Base-by-base conservation (phyloP, 35 echinoderm and acorn worm species). In the Lytechinus variegatus region DNA sequence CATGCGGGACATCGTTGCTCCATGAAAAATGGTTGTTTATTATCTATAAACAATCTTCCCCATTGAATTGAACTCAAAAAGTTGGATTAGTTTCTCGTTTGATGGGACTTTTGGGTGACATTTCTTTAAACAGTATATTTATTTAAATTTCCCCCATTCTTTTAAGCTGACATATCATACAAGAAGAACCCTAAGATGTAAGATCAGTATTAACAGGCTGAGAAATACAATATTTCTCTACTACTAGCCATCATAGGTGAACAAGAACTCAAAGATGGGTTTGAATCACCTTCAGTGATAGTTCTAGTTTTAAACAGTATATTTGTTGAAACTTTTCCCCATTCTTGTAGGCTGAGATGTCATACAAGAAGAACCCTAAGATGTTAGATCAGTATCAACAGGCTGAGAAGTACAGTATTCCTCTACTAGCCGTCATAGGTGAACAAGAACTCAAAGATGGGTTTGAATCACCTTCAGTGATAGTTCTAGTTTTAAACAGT, bases 361-460 rank as follows among this genome's bases (percentile, higher is more conserved):
- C 87, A 0, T 97, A 99, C 95, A 99, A 99, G n/a, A n/a, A n/a
- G n/a, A n/a, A n/a, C n/a, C n/a, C n/a, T n/a, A n/a, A n/a, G 56
- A 97, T 99, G 94, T 93, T 97, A 52, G 89, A 96, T 27, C 97
- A 99, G 94, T 94, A 96, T 28, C 98, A 99, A 87, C 90, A 96
- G 95, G 97, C 98, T 27, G 96, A 99, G 94, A 97, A 96, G 60
- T 91, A 3, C 86, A 87, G 8, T 97, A 97, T 90, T 97, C 98
- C 12, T n/a, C n/a, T n/a, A n/a, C n/a, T n/a, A n/a, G n/a, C n/a
- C n/a, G n/a, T n/a, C 86, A 96, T 99, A 60, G 97, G 96, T 28
- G 98, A 99, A 72, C 95, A 97, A 27, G 97, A 97, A 95, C 56
- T 98, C 2, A 97, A 99, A 87, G 95, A 97, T 89, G 96, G 98